Conservation (phyloP, 1,140 invertebrate genomes). For the Ctenoplectra terminalis region DNA sequence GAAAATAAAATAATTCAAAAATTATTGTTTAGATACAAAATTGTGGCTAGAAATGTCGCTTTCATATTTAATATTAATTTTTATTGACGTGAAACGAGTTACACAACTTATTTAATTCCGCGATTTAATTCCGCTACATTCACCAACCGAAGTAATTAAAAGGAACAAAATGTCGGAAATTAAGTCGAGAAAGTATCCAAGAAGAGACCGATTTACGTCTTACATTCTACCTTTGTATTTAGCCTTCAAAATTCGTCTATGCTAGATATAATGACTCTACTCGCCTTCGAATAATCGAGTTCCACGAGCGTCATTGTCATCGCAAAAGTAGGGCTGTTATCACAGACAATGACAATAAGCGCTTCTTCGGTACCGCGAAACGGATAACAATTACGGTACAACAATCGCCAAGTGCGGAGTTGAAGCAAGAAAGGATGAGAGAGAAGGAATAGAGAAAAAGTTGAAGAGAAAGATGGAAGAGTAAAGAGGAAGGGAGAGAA, state of each 20-base stretch:
- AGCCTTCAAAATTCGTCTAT: neutral
- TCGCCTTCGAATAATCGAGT: constrained; percentile 6
- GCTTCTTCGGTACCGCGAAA: constrained; percentile 21
- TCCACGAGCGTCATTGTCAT: constrained; percentile 22
- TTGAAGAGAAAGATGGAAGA: neutral
- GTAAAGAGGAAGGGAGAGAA: neutral
- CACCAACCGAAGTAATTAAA: neutral
- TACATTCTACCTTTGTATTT: neutral
- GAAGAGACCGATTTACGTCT: neutral
- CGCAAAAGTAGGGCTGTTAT: constrained; percentile 26
- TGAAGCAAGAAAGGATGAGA: neutral
- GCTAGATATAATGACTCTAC: neutral
- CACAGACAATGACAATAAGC: constrained; percentile 43
- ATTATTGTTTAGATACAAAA: too few relatives aligned
- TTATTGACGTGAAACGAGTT: too few relatives aligned
- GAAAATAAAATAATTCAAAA: too few relatives aligned
- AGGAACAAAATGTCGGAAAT: too few relatives aligned
- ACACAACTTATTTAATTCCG: too few relatives aligned
- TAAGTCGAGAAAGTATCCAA: neutral
- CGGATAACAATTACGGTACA: constrained; percentile 43
- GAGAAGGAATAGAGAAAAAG: too few relatives aligned
- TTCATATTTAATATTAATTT: too few relatives aligned
- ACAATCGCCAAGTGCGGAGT: constrained; percentile 25
- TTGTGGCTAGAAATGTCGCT: too few relatives aligned
- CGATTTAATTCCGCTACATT: neutral